Evolutionary conservation across 2,113 vertebrate species (phyloP).

Genomic region (Cynopterus brachyotis): DNA sequence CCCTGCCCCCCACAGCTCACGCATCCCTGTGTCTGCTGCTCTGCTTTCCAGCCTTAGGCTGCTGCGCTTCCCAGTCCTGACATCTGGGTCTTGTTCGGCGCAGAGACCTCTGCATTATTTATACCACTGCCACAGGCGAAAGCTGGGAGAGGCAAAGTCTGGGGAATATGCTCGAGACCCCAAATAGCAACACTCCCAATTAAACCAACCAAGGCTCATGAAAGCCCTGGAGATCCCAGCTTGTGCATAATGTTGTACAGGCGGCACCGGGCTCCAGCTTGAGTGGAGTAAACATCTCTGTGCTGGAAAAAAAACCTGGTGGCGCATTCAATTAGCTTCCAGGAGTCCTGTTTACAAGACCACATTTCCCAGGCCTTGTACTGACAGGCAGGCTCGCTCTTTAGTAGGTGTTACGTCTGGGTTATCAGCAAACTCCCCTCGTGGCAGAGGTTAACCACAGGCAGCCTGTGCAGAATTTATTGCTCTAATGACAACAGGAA

Average conservation of each 20-base stretch:
- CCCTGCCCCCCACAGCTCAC: rapidly evolving
- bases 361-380: slow-evolving; percentile 15
- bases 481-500: slow-evolving; percentile 54
- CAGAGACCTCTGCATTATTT: slow-evolving; percentile 31
- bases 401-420: slow-evolving; percentile 43
- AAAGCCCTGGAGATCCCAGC: not conserved
- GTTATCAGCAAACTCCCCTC: not conserved
- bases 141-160: not conserved
- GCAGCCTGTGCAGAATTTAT: slow-evolving; percentile 14
- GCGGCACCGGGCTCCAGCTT: not conserved
- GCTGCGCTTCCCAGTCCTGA: not conserved
- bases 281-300: not conserved
- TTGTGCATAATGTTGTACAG: not conserved
- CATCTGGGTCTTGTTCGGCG: not conserved
- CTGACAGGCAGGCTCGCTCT: not conserved
- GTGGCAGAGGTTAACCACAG: slow-evolving; percentile 50
- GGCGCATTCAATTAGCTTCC: not conserved
- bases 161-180: slow-evolving; percentile 2
- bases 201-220: not conserved
- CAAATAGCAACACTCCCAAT: not conserved
- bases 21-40: not conserved
- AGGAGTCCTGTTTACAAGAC: not conserved
- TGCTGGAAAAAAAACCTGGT: not conserved
- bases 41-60: not conserved
- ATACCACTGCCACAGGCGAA: not conserved